A percentile compares a stretch with the other conserved stretches of the same genome.
Evolutionary conservation across 2,888 invertebrate genomes (phyloP).

Genomic region (Syrphus vitripennis): DNA sequence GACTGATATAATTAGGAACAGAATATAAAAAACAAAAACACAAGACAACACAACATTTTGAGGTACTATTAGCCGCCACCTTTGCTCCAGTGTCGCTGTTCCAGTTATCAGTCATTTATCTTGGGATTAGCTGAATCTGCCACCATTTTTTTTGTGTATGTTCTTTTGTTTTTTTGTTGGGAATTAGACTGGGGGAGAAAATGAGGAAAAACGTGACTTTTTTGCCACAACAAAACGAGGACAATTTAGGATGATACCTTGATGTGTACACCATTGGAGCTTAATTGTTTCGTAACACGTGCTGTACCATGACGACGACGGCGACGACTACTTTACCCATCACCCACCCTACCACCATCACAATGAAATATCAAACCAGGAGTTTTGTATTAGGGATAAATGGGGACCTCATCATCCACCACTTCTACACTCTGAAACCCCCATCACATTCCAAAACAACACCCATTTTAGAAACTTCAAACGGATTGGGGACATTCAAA

Average conservation of each 20-base stretch:
- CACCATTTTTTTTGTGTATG: constrained; percentile 1
- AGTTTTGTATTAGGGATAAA: background rate
- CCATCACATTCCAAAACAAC: constrained; percentile 15
- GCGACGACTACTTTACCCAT: background rate
- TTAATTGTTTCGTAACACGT: constrained; percentile 72
- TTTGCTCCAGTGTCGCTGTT: constrained; percentile 50
- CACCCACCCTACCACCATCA: background rate
- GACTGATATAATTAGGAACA: constrained; percentile 62
- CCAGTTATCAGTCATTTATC: constrained; percentile 71
- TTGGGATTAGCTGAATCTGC: constrained; percentile 57
- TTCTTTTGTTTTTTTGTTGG: background rate
- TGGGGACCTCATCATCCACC: background rate
- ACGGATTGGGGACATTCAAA: constrained; percentile 51
- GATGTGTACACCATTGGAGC: constrained; percentile 64
- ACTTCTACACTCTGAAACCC: background rate
- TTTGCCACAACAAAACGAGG: constrained; percentile 66
- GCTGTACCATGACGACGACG: constrained; percentile 48
- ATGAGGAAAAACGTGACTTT: constrained; percentile 51
- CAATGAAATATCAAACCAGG: background rate
- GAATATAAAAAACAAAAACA: background rate
- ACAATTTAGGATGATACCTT: constrained; percentile 69
- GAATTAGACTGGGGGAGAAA: background rate
- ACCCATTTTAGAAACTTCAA: background rate
- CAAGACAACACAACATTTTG: background rate
- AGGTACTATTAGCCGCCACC: constrained; percentile 15